Base-by-base conservation (phyloP, 2,797 vertebrate genomes). In the Anableps anableps region DNA sequence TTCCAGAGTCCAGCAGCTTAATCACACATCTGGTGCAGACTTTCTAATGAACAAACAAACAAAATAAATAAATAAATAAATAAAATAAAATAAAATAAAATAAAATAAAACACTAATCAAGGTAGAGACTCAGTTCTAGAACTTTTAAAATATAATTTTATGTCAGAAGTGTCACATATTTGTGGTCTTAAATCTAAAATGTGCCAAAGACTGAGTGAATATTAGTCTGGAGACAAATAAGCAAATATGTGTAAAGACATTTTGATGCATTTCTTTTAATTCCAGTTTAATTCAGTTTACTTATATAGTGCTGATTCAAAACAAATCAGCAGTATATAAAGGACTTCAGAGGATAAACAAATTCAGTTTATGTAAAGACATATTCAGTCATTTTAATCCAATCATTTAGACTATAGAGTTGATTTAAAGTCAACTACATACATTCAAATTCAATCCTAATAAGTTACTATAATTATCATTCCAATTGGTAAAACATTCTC, bases 1-100 rank as follows among this genome's bases (percentile, higher is more conserved):
- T 93, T 92, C 41, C 55, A 19, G 16, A 23, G 7, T 78, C 58
- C 14, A 10, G 13, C 70, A 34, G 10, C 0, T 0, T 34, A 7
- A 31, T 72, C 23, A 19, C 7, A 83, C 64, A 82, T 60, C 45
- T 23, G 66, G 23, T 75, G 21, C 48, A 80, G 45, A 73, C 19
- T 68, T 74, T 79, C 47, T 0, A 10, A 16, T 75, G 10, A 51
- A 6, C 26, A 80, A 41, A 82, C 51, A 73, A 45, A 43, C 80
- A 68, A 72, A 34, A n/a, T n/a, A n/a, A n/a, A n/a, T n/a, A n/a
- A n/a, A n/a, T n/a, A n/a, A n/a, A n/a, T n/a, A n/a, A n/a, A n/a
- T n/a, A n/a, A n/a, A n/a, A n/a, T n/a, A n/a, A n/a, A n/a, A n/a
- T n/a, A n/a, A n/a, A n/a, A n/a, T n/a, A n/a, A n/a, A n/a, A n/a